A percentile compares a stretch with the other conserved stretches of the same genome.
Evolutionary conservation across 1,140 invertebrate genomes (phyloP).

Genomic region (Brachionus asplanchnoidis): DNA sequence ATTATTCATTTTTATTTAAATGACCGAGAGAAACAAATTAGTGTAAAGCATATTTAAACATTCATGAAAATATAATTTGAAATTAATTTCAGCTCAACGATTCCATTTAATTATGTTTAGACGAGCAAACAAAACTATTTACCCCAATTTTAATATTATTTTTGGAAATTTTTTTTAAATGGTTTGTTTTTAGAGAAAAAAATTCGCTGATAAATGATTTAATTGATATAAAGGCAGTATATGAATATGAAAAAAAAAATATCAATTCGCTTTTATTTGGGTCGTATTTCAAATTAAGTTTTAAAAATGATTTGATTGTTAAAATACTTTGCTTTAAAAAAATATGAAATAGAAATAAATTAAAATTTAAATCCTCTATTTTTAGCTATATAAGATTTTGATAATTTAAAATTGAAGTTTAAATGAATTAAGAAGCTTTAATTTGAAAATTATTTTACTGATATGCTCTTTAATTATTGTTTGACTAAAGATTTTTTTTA

Average conservation of each 20-base stretch:
- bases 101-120: neutral
- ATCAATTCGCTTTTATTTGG: neutral
- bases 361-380: too few species aligned
- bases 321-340: too few species aligned
- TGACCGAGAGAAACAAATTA: neutral
- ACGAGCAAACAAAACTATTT: neutral
- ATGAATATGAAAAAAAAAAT: neutral
- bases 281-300: neutral
- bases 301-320: neutral
- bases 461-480: too few species aligned
- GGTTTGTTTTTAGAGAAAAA: neutral
- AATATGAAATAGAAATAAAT: too few species aligned
- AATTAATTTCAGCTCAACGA: neutral
- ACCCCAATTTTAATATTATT: neutral
- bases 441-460: too few species aligned
- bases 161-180: neutral
- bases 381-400: too few species aligned
- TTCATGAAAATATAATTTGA: neutral
- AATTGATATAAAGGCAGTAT: neutral
- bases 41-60: neutral
- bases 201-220: neutral
- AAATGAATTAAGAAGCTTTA: too few species aligned
- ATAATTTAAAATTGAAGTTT: too few species aligned
- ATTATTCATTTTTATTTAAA: neutral
- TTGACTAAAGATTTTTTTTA: too few species aligned